A percentile compares a stretch with the other conserved stretches of the same genome.
These are phyloP conservation scores for Onychomys torridus DNA, from an alignment of 2,797 vertebrate species.

Conservation along the genomic window DNA sequence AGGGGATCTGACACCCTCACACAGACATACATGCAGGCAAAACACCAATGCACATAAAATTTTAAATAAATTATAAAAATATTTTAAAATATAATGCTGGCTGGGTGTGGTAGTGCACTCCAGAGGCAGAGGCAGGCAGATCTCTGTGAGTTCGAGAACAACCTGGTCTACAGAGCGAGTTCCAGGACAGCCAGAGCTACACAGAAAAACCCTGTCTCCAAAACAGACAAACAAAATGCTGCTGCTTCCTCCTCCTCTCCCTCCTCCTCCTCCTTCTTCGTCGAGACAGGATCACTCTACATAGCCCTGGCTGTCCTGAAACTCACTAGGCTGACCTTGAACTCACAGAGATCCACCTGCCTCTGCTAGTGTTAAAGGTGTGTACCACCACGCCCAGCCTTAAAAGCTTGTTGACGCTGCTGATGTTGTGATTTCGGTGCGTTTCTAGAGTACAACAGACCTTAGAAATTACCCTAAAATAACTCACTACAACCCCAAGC, in stretches of 20 bases:
- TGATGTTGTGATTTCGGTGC: background rate
- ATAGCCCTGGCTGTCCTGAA: background rate
- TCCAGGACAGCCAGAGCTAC: background rate
- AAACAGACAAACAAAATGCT: too few relatives aligned
- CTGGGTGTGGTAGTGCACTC: background rate
- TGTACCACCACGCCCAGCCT: background rate
- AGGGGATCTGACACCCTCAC: background rate
- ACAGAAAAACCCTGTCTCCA: background rate
- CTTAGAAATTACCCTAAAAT: constrained; percentile 1
- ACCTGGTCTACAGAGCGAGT: background rate
- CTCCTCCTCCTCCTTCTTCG: background rate
- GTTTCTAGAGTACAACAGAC: background rate
- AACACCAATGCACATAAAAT: background rate
- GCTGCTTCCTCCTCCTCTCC: too few relatives aligned
- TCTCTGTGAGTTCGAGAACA: background rate
- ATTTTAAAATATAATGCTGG: background rate
- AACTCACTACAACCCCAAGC: background rate
- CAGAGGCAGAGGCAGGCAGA: background rate
- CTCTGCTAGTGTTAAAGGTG: background rate
- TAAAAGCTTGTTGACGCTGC: background rate
- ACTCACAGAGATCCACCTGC: background rate
- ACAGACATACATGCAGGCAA: background rate
- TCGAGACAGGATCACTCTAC: background rate
- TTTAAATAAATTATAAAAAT: background rate
- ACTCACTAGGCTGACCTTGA: background rate